Evolutionary conservation across 2,888 invertebrate species (phyloP).

Genomic region (Augiades crinisus): DNA sequence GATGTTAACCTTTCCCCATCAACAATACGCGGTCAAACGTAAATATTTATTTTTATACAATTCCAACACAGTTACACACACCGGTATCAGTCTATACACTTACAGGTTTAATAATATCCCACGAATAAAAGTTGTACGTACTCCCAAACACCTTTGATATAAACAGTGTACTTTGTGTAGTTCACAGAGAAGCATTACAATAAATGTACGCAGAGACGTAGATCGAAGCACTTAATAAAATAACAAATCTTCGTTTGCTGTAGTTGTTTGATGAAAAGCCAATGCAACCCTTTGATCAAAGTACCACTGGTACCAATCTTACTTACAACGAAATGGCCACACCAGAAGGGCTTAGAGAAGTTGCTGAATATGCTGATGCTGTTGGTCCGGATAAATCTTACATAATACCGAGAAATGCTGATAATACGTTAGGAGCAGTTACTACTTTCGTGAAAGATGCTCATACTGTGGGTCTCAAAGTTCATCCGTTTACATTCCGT

Average conservation of each 20-base stretch:
- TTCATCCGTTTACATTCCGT: constrained; percentile 70
- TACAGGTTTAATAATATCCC: constrained; percentile 49
- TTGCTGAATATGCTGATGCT: constrained; percentile 64
- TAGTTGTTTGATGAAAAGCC: constrained; percentile 49
- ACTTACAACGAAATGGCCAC: constrained; percentile 68
- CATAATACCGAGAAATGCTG: constrained; percentile 57
- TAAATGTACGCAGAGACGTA: constrained; percentile 55
- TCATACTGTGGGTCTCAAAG: constrained; percentile 63
- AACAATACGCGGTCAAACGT: constrained; percentile 62
- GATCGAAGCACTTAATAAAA: constrained; percentile 54
- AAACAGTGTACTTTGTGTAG: constrained; percentile 65
- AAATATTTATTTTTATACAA: constrained; percentile 69
- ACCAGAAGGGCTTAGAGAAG: constrained; percentile 56
- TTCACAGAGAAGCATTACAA: constrained; percentile 58
- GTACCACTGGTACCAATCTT: constrained; percentile 45
- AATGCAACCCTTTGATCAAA: constrained; percentile 59
- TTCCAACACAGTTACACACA: constrained; percentile 38
- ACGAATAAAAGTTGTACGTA: constrained; percentile 40
- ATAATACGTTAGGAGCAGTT: constrained; percentile 48
- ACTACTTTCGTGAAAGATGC: constrained; percentile 62
- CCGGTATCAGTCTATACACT: constrained; percentile 26
- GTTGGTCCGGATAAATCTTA: constrained; percentile 67
- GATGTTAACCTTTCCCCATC: constrained; percentile 68
- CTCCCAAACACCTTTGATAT: constrained; percentile 51
- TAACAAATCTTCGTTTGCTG: constrained; percentile 60